Percentiles rank a stretch among this genome's conserved stretches.
phyloP scores from a whole-genome alignment of 2,888 invertebrate species.

The Prosapia bicincta region DNA sequence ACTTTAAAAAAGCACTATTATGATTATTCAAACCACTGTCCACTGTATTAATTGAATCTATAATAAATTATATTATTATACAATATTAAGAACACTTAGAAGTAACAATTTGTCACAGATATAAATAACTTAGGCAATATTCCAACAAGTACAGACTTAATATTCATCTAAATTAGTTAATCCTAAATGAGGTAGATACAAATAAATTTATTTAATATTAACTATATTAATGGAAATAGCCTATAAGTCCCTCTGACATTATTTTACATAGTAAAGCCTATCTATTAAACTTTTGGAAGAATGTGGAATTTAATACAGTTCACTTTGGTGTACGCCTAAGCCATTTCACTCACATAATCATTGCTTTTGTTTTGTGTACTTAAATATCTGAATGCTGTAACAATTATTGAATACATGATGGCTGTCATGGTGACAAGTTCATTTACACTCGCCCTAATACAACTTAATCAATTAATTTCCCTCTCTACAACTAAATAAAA shows the following conservation, averaged over 20 bases:
- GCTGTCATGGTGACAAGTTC: neutral
- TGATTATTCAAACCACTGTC: no score
- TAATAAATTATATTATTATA: no score
- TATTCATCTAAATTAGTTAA: neutral
- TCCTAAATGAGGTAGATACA: slow-evolving; percentile 24
- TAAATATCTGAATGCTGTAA: neutral
- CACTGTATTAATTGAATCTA: no score
- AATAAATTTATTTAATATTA: slow-evolving; percentile 18
- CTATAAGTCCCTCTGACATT: slow-evolving; percentile 17
- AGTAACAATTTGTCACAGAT: no score
- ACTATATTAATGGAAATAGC: slow-evolving; percentile 24
- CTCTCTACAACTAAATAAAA: neutral
- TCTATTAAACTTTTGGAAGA: neutral
- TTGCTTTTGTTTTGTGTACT: neutral
- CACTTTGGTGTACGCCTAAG: neutral
- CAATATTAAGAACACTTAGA: no score
- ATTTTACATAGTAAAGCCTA: neutral
- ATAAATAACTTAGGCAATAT: neutral
- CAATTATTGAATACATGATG: neutral
- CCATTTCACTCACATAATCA: neutral
- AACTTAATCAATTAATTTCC: no score
- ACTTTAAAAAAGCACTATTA: no score
- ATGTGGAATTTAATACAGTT: neutral
- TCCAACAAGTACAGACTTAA: neutral
- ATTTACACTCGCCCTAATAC: neutral